phyloP scores from a whole-genome alignment of 2,113 vertebrate genomes.

The Pteronura brasiliensis region DNA sequence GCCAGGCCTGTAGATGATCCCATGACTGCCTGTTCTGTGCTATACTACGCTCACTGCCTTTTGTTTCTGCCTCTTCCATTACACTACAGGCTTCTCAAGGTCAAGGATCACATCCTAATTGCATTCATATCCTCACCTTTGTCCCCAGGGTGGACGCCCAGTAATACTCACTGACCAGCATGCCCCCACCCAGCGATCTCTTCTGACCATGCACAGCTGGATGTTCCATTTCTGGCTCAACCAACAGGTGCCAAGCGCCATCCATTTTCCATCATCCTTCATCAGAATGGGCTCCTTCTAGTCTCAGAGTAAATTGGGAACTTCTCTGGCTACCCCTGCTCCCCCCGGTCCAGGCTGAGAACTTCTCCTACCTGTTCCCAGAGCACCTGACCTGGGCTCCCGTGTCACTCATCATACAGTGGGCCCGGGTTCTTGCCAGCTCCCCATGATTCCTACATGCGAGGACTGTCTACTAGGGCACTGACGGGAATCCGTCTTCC shows the following conservation, averaged over 20 bases:
- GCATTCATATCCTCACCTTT: neutral
- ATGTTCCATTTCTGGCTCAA: neutral
- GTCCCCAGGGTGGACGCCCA: neutral
- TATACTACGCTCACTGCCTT: neutral
- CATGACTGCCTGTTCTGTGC: accelerated
- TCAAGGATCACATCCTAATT: neutral
- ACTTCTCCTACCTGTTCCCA: neutral
- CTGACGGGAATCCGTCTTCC: neutral
- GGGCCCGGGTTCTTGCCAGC: accelerated
- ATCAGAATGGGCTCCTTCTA: neutral
- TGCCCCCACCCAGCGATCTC: neutral
- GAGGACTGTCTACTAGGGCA: neutral
- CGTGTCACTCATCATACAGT: accelerated
- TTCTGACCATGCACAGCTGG: neutral
- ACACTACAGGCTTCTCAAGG: neutral
- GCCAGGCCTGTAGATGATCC: neutral
- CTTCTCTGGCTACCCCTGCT: no score
- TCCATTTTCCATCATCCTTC: neutral
- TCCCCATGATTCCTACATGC: accelerated
- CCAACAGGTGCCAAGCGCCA: no score
- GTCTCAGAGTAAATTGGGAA: neutral
- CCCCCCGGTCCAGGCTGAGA: neutral
- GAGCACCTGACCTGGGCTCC: neutral
- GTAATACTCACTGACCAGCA: neutral
- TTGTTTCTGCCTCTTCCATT: neutral